These are phyloP conservation scores for Saguinus imperator DNA, from an alignment of 2,113 vertebrate species.

Conservation along the genomic window DNA sequence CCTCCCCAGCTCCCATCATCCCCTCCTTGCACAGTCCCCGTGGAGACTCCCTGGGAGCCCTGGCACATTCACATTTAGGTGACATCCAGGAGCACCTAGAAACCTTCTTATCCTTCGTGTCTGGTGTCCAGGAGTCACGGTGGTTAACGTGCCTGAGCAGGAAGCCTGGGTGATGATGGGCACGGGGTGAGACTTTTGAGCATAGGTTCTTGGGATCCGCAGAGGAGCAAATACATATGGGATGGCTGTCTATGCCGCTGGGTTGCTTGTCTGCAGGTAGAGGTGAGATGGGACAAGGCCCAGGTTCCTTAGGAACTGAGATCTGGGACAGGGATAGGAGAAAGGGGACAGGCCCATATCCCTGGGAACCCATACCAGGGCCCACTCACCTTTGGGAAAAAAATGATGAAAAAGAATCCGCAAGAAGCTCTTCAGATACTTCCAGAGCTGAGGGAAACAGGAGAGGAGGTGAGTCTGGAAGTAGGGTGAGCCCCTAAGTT, in stretches of 20 bases:
- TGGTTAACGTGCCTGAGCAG: neutral
- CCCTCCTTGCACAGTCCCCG: slow-evolving; percentile 45
- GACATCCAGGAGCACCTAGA: slow-evolving; percentile 36
- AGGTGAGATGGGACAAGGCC: neutral
- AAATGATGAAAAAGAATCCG: slow-evolving; percentile 62
- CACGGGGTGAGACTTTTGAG: slow-evolving; percentile 34
- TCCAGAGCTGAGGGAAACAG: slow-evolving; percentile 69
- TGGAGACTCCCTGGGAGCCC: neutral
- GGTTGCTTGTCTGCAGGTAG: slow-evolving; percentile 53
- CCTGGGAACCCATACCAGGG: neutral
- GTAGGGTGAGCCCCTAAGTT: neutral
- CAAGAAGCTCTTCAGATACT: slow-evolving; percentile 65
- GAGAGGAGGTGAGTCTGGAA: neutral
- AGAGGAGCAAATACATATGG: neutral
- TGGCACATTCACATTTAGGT: neutral
- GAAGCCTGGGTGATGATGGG: neutral
- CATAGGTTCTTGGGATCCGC: slow-evolving; percentile 48
- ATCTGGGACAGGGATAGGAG: neutral
- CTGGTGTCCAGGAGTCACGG: slow-evolving; percentile 55
- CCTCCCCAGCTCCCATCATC: neutral
- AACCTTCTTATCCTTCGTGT: slow-evolving; percentile 37
- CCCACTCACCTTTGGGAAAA: slow-evolving; percentile 70
- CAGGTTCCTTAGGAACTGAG: neutral
- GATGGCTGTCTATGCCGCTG: neutral
- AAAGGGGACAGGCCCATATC: neutral